Base-by-base conservation (phyloP, 2,113 vertebrate species). In the Galeopterus variegatus region DNA sequence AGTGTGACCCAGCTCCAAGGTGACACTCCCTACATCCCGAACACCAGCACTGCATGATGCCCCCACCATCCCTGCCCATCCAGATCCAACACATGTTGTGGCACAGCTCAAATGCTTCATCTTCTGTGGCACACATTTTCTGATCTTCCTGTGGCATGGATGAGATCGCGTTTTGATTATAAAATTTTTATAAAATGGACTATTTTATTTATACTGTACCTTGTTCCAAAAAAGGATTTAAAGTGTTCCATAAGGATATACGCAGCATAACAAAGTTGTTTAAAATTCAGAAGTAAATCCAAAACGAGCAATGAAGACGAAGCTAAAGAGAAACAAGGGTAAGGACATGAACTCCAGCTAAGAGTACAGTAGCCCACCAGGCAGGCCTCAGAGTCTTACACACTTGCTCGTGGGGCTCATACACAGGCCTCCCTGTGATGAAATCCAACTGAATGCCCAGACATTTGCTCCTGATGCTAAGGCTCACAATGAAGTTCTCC, bases 331-430 rank as follows among this genome's bases (percentile, higher is more conserved):
- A 70, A 36, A 36, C 65, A 28, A 70, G 15, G 36, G 54, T 5
- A 11, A 31, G 41, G n/a, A 24, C 1, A 10, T 17, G 6, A 26
- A 19, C 1, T 8, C 5, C 3, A 28, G 48, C 11, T 18, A 10
- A 41, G 52, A 52, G 15, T 0, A 1, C 1, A 4, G 64, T 1
- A 6, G 6, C 6, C 7, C 8, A 0, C 18, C 62, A 13, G 2
- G 6, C 4, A 23, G 26, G n/a, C 6, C 3, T 3, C 1, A 13
- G 89, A 24, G 45, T 2, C 69, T 26, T 1, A 10, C 28, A 1
- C 23, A 3, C 54, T 1, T 3, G 17, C 52, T 31, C 24, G 17
- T 48, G 26, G n/a, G 41, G 41, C 41, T 58, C 76, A 3, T 23
- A 4, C 3, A 6, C 50, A 1, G 1, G 15, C 21, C 21, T 52